Percentiles rank a stretch among this genome's conserved stretches.
These are phyloP conservation scores for Leptocoma aspasia DNA, from an alignment of 2,113 vertebrate genomes.

Conservation along the genomic window DNA sequence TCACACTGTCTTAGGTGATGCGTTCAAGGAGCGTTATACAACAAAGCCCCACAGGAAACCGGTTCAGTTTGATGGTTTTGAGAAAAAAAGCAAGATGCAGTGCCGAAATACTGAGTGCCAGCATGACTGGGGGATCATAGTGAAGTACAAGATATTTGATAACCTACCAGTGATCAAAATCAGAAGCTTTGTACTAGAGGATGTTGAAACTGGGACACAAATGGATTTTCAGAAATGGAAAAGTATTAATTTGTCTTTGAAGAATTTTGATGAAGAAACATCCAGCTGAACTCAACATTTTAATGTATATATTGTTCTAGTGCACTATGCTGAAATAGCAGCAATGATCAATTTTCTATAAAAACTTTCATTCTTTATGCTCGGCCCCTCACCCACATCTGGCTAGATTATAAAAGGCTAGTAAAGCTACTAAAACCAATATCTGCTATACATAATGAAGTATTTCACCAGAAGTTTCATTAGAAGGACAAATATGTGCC, in stretches of 20 bases:
- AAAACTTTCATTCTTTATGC: background rate
- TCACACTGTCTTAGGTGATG: slow-evolving; percentile 59
- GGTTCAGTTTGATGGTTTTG: background rate
- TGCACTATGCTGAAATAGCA: background rate
- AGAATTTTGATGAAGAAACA: slow-evolving; percentile 68
- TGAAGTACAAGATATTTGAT: slow-evolving; percentile 68
- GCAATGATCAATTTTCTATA: background rate
- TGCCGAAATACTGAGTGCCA: slow-evolving; percentile 60
- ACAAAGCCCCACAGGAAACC: slow-evolving; percentile 26
- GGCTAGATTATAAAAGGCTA: background rate
- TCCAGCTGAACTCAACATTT: background rate
- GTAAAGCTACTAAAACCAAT: background rate
- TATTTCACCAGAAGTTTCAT: background rate
- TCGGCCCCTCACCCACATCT: background rate
- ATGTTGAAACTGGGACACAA: slow-evolving; percentile 43
- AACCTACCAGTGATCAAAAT: slow-evolving; percentile 79
- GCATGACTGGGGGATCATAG: slow-evolving; percentile 75
- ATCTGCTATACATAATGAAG: background rate
- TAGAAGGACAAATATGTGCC: background rate
- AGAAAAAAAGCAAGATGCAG: slow-evolving; percentile 72
- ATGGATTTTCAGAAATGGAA: slow-evolving; percentile 68
- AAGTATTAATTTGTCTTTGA: slow-evolving; percentile 60
- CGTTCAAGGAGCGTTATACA: slow-evolving; percentile 53
- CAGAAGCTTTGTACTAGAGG: slow-evolving; percentile 73
- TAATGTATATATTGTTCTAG: background rate